Evolutionary conservation across 2,888 invertebrate genomes (phyloP), one percentile per base, ranked within the genome.

Genomic region (Ariolimax columbianus): DNA sequence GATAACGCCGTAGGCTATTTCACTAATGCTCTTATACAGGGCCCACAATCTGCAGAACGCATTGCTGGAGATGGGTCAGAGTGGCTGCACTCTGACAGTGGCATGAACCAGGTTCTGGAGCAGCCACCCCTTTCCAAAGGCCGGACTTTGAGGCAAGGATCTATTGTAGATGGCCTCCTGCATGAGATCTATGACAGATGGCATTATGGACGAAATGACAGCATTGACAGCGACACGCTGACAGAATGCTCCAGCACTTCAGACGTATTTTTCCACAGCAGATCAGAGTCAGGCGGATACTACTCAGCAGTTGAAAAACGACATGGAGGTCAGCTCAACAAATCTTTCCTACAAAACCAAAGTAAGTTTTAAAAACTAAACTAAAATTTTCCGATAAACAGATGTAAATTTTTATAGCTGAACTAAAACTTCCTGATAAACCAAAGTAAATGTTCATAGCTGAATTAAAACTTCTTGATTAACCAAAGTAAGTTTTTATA

Each of bases 221-320:
- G 93, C 87, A 91, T 93, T 85, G 94, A 94, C 88, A 93, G 93
- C 80, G 94, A 94, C 87, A 94, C 93, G 0, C 92, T 93, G 88
- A 93, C 93, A 19, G 93, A 93, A 84, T 92, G 91, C 85, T 93
- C 93, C 38, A 92, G 93, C 81, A 92, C 93, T 2, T 92, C 93
- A 4, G 93, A 93, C 81, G 89, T 92, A 75, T 89, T 91, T 77
- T 90, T 89, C 77, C 89, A 89, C 86, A 72, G 89, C 23, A 87
- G 90, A 55, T 84, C 80, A 55, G 87, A 84, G 40, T 55, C 81
- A 11, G 85, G 85, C 23, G 85, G 85, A 7, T 87, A 84, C 70
- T 81, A 85, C 63, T 84, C 89, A 84, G 63, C 88, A 88, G 59
- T 90, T 88, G 78, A 88, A 83, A 51, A 89, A 79, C 89, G 90